A percentile compares a stretch with the other conserved stretches of the same genome.
Evolutionary conservation across 2,797 vertebrate genomes (phyloP).

Genomic region (Stomatorhinus walkeri): DNA sequence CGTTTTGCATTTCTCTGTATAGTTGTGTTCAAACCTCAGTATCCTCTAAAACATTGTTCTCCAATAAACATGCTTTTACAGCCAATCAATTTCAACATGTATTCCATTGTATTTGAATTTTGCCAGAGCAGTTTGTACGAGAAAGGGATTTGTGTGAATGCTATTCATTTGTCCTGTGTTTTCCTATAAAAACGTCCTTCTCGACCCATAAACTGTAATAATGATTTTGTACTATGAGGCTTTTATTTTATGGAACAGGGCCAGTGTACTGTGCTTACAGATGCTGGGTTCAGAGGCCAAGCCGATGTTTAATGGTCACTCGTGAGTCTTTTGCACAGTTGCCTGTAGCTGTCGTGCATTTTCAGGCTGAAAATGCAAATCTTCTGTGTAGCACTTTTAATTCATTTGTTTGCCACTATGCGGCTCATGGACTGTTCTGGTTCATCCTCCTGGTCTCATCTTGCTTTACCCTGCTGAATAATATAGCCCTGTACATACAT

Average conservation of each 20-base stretch:
- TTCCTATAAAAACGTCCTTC: background rate
- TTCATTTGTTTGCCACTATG: background rate
- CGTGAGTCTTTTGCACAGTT: background rate
- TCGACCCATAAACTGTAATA: background rate
- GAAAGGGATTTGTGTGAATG: background rate
- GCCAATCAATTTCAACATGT: background rate
- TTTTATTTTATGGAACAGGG: background rate
- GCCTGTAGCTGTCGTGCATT: background rate
- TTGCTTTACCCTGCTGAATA: conserved; percentile 2
- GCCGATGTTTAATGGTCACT: background rate
- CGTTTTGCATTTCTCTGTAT: background rate
- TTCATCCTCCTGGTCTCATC: background rate
- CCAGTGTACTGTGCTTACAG: background rate
- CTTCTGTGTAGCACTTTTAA: background rate
- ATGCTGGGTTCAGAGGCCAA: conserved; percentile 6
- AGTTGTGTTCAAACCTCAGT: background rate
- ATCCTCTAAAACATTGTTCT: background rate
- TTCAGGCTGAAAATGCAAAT: background rate
- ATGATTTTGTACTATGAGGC: background rate
- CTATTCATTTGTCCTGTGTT: background rate
- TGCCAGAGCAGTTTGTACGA: background rate
- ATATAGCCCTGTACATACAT: conserved; percentile 7
- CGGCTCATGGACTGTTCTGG: conserved; percentile 5
- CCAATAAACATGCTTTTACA: background rate
- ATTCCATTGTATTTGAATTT: background rate